phyloP scores from a whole-genome alignment of 2,113 vertebrate species.

The Myotis brandtii region DNA sequence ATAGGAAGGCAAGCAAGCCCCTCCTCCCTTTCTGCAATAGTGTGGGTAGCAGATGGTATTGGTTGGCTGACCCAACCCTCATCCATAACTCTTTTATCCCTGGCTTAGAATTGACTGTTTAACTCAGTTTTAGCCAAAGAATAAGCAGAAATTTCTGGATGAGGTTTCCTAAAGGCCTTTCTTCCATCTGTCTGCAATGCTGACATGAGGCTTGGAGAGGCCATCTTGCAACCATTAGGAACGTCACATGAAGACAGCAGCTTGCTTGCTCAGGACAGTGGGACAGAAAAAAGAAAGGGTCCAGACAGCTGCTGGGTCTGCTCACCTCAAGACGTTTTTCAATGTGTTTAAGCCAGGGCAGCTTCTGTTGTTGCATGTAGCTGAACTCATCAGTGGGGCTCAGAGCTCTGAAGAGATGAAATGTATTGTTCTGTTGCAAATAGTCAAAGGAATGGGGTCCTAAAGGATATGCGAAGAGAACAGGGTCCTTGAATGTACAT shows the following conservation, averaged over 20 bases:
- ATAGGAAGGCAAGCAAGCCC: not conserved
- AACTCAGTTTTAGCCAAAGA: not conserved
- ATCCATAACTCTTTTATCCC: not conserved
- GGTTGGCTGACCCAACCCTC: not conserved
- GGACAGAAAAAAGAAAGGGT: not conserved
- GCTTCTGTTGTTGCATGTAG: not conserved
- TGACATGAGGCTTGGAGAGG: not conserved
- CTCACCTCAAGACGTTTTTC: not conserved
- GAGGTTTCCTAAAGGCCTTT: not conserved
- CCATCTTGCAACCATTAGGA: not conserved
- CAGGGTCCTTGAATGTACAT: not conserved
- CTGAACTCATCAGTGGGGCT: not conserved
- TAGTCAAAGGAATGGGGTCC: not conserved
- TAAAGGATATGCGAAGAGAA: not conserved
- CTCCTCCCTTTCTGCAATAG: not conserved
- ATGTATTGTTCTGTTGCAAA: not conserved
- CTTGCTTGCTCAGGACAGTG: too few relatives aligned
- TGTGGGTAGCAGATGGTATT: too few relatives aligned
- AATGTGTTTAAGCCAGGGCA: not conserved
- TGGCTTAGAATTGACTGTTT: not conserved
- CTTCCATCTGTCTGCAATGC: not conserved
- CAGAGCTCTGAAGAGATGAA: not conserved
- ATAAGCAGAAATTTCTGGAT: not conserved
- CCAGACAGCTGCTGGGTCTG: not conserved
- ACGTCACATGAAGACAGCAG: rapidly evolving